Conservation (phyloP, 2,797 vertebrate genomes). For the Rhynchotus rufescens region DNA sequence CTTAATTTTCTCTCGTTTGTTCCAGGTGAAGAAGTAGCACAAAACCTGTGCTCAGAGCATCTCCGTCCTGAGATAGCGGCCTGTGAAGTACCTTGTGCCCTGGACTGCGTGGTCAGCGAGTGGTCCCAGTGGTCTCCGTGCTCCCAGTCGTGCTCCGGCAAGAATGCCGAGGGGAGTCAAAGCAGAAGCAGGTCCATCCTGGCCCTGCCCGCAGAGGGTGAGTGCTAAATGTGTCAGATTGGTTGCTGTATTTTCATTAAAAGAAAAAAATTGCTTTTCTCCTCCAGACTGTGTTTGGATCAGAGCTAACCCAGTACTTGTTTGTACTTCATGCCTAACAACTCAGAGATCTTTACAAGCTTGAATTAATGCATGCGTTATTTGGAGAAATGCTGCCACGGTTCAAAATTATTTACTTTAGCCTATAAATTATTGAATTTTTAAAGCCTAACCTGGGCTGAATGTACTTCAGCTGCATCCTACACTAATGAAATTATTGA, state of each 20-base stretch:
- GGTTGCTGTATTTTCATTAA: background rate
- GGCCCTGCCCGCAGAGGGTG: conserved; percentile 92
- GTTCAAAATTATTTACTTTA: conserved; percentile 11
- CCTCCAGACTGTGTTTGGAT: background rate
- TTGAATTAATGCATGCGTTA: background rate
- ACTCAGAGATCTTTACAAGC: background rate
- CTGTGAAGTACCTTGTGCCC: conserved; percentile 89
- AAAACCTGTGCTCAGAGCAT: conserved; percentile 80
- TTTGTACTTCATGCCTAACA: background rate
- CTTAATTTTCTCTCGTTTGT: conserved; percentile 14
- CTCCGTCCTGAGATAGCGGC: conserved; percentile 74
- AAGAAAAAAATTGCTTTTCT: background rate
- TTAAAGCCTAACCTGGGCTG: background rate
- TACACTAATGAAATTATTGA: background rate
- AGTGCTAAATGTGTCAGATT: background rate
- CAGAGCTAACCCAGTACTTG: background rate
- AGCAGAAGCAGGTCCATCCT: conserved; percentile 88
- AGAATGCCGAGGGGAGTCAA: conserved; percentile 88
- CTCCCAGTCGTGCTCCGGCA: conserved; percentile 91
- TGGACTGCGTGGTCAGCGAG: conserved; percentile 89
- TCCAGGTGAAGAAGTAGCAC: conserved; percentile 84
- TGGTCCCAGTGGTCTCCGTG: conserved; percentile 93
- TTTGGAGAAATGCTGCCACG: background rate
- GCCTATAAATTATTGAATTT: background rate
- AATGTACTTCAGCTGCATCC: background rate